Evolutionary conservation across 2,888 invertebrate genomes (phyloP), one percentile per base, ranked within the genome.

Genomic region (Tortrix viridana): DNA sequence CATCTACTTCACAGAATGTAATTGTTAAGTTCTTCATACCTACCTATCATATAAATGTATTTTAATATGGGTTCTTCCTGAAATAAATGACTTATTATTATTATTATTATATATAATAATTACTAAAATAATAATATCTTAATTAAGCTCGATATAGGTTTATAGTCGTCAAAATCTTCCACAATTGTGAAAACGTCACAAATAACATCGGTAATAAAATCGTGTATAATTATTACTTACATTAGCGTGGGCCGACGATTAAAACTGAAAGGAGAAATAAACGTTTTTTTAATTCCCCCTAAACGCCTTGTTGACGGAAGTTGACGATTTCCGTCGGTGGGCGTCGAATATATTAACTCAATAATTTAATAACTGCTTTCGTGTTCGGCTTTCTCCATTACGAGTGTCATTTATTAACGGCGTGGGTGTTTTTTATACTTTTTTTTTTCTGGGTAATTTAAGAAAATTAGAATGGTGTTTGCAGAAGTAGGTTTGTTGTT

Each of bases 281-380:
- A 47, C 52, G 46, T 58, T 63, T 48, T 52, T 26, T 48, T 57
- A 58, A 63, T 53, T 47, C 20, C 46, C 53, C 52, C 57, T 53
- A 58, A 63, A 46, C 52, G 47, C 7, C 38, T 50, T 57, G 60
- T 60, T 53, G 63, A 63, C 63, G 63, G 63, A 63, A 63, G 63
- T 63, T 58, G 63, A 57, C 57, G 57, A 63, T 58, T 57, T 63
- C 57, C 57, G 18, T 16, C 41, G 41, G 63, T 53, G 63, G 63
- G 57, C 47, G 63, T 46, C 14, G 60, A 23, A 48, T 54, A 53
- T 26, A 58, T 63, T 50, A 62, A 50, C 26, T 38, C n/a, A 32
- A 60, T 60, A 54, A 53, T 63, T 63, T 63, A 63, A 63, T 63
- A 26, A 53, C 41, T n/a, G 20, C 44, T 26, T 22, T 43, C 6